These are phyloP conservation scores for Asobara japonica DNA, from an alignment of 1,140 invertebrate species.

Conservation along the genomic window DNA sequence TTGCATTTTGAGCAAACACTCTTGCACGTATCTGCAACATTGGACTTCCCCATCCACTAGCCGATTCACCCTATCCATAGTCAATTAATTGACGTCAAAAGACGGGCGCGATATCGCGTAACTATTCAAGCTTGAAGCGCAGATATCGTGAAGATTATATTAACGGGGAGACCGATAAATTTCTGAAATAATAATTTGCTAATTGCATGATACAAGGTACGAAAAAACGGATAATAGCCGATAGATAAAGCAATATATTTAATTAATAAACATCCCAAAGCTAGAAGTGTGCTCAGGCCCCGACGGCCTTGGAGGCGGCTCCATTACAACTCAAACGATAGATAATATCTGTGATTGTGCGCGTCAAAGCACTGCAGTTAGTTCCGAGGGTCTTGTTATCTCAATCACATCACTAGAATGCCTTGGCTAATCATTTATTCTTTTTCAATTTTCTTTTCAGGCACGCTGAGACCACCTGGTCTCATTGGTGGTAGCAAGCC, in stretches of 20 bases:
- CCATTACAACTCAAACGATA: not conserved
- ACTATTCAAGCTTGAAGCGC: too few species aligned
- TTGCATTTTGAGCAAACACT: too few species aligned
- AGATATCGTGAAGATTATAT: too few species aligned
- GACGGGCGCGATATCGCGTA: too few species aligned
- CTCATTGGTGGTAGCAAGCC: conserved; percentile 99
- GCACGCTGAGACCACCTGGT: conserved; percentile 91
- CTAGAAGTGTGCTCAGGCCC: not conserved
- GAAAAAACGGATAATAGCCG: not conserved
- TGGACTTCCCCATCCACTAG: too few species aligned
- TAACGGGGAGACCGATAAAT: too few species aligned
- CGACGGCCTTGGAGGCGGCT: not conserved
- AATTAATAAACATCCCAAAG: not conserved
- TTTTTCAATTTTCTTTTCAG: conserved; percentile 63
- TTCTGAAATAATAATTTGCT: not conserved
- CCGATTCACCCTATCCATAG: too few species aligned
- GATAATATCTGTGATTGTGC: not conserved
- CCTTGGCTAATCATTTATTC: not conserved
- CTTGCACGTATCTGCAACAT: too few species aligned
- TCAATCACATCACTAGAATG: not conserved
- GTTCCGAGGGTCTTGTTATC: not conserved
- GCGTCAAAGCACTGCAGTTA: not conserved
- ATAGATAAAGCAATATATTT: not conserved
- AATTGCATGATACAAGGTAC: not conserved
- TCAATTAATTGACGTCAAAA: too few species aligned